Percentiles rank a stretch among this genome's conserved stretches.
These are phyloP conservation scores for Hypena proboscidalis DNA, from an alignment of 2,888 invertebrate species.

Conservation along the genomic window DNA sequence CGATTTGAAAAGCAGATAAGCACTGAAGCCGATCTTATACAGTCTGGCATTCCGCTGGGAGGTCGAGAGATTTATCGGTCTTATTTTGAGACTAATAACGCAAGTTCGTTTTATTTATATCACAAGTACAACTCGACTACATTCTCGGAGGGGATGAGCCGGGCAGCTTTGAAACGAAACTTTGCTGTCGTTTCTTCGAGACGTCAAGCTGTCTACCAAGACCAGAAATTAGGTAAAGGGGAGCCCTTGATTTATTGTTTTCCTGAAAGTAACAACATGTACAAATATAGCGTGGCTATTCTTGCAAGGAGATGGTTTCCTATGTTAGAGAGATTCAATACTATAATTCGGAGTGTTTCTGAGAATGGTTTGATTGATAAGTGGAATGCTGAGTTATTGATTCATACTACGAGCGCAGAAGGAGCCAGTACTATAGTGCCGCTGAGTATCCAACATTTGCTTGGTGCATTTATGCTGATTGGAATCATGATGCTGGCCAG, in stretches of 20 bases:
- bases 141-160: conserved; percentile 71
- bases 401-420: conserved; percentile 56
- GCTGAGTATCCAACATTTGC: conserved; percentile 70
- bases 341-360: conserved; percentile 75
- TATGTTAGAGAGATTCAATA: conserved; percentile 72
- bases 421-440: conserved; percentile 64
- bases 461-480: conserved; percentile 79
- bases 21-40: conserved; percentile 73
- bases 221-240: conserved; percentile 75
- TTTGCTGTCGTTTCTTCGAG: conserved; percentile 77
- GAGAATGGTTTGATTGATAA: conserved; percentile 81
- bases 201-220: conserved; percentile 76
- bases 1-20: conserved; percentile 81
- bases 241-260: conserved; percentile 75
- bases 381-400: conserved; percentile 77
- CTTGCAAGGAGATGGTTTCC: conserved; percentile 79
- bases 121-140: conserved; percentile 75
- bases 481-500: conserved; percentile 71
- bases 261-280: conserved; percentile 73
- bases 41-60: conserved; percentile 73
- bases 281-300: conserved; percentile 80
- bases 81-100: conserved; percentile 81
- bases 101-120: conserved; percentile 78
- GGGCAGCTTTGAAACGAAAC: conserved; percentile 68
- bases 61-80: conserved; percentile 79